phyloP scores from a whole-genome alignment of 2,888 invertebrate genomes.

The Papilio demoleus region DNA sequence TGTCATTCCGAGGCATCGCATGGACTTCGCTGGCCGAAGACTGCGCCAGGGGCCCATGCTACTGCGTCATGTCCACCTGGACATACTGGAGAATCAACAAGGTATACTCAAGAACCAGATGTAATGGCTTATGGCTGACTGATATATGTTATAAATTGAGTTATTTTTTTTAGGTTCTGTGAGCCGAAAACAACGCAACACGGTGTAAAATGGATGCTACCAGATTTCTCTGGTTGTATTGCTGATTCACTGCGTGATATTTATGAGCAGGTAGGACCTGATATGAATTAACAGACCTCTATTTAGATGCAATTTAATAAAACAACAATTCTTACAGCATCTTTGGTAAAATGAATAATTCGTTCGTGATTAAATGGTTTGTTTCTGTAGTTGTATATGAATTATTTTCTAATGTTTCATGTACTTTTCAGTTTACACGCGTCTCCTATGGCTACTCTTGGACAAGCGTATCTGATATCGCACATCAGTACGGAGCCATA shows the following conservation, averaged over 20 bases:
- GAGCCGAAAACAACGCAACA: conserved; percentile 78
- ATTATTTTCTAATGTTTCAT: background rate
- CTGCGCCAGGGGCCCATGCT: conserved; percentile 89
- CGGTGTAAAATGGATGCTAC: conserved; percentile 88
- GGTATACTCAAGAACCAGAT: conserved; percentile 51
- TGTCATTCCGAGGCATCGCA: conserved; percentile 82
- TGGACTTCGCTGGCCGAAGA: conserved; percentile 84
- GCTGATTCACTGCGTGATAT: conserved; percentile 85
- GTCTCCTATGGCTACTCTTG: conserved; percentile 86
- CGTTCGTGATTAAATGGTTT: background rate
- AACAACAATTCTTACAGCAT: no score
- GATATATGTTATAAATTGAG: background rate
- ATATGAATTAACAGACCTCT: background rate
- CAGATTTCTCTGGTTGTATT: conserved; percentile 90
- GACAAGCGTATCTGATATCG: conserved; percentile 81
- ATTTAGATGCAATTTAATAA: background rate
- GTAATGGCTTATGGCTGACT: background rate
- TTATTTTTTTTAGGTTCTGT: conserved; percentile 66
- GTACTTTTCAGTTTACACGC: conserved; percentile 62
- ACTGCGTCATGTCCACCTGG: conserved; percentile 78
- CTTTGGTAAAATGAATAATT: background rate
- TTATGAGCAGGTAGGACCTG: conserved; percentile 84
- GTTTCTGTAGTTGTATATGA: background rate
- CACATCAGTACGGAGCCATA: conserved; percentile 81
- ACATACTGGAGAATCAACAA: conserved; percentile 73